Evolutionary conservation across 1,140 invertebrate species (phyloP).

Genomic region (Polypedilum vanderplanki): DNA sequence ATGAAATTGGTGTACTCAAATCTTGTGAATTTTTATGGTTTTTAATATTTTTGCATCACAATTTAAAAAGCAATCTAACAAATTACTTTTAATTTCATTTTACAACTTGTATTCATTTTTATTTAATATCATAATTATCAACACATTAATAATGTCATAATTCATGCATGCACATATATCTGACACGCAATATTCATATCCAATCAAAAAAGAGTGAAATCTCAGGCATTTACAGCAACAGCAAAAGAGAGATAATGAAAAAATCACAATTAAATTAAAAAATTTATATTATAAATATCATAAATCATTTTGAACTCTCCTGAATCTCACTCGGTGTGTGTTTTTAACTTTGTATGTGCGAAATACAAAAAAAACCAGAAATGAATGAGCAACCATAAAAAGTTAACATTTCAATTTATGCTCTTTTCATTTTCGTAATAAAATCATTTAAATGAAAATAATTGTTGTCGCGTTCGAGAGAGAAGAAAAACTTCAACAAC

Average conservation of each 20-base stretch:
- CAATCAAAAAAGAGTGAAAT: neutral
- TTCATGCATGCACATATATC: neutral
- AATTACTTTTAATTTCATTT: too few relatives aligned
- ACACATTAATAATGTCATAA: neutral
- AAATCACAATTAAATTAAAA: constrained; percentile 29
- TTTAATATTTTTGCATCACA: too few relatives aligned
- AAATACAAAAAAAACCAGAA: constrained; percentile 24
- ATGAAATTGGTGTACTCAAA: too few relatives aligned
- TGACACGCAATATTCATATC: neutral
- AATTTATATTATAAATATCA: constrained; percentile 27
- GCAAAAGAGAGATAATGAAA: neutral
- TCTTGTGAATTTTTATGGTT: too few relatives aligned
- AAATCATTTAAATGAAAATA: constrained; percentile 27
- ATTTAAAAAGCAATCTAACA: too few relatives aligned
- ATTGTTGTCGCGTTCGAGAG: constrained; percentile 4
- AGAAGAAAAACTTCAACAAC: neutral
- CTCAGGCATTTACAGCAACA: neutral
- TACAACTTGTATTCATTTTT: too few relatives aligned
- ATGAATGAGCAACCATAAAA: constrained; percentile 23
- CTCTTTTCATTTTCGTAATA: constrained; percentile 6
- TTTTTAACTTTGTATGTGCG: neutral
- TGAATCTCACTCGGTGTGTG: neutral
- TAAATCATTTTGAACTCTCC: constrained; percentile 23
- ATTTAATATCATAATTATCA: constrained; percentile 5
- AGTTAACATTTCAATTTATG: constrained; percentile 27